Base-by-base conservation (phyloP, 1,140 invertebrate species). In the Eupristina koningsbergeri region DNA sequence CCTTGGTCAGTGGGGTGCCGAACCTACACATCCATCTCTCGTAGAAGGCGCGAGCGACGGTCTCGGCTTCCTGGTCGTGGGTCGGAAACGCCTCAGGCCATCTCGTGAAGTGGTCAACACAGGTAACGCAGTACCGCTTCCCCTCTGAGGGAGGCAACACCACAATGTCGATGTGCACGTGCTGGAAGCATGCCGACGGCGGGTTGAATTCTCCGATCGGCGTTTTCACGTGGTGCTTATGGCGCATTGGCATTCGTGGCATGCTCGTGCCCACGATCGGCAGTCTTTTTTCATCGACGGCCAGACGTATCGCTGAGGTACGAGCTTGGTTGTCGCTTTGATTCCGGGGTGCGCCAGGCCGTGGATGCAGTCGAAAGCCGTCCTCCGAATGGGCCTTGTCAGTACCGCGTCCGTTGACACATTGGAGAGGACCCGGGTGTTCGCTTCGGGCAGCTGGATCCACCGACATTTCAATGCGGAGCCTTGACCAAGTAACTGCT, bases 1-100 rank as follows among this genome's bases (percentile, higher is more conserved):
- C 84, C 89, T 85, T 88, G 88, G 67, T 91, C 26, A 91, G 87
- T 11, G 90, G 89, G 58, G 90, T 88, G 31, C 91, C 89, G 26
- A 63, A 63, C 11, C 61, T 15, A n/a, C 61, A 63, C 7, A 63
- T 63, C 61, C 61, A 63, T 15, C 61, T n/a, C 26, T 63, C n/a
- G n/a, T n/a, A n/a, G n/a, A n/a, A n/a, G n/a, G n/a, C n/a, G n/a
- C n/a, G n/a, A n/a, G n/a, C n/a, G n/a, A n/a, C n/a, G n/a, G n/a
- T n/a, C n/a, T n/a, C n/a, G n/a, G n/a, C n/a, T n/a, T n/a, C n/a
- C n/a, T n/a, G n/a, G n/a, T n/a, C n/a, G n/a, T n/a, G n/a, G n/a
- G n/a, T n/a, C n/a, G n/a, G n/a, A n/a, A n/a, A n/a, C n/a, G n/a
- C n/a, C n/a, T n/a, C n/a, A n/a, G n/a, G n/a, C n/a, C n/a, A n/a